A percentile compares a stretch with the other conserved stretches of the same genome.
Evolutionary conservation across 2,797 vertebrate species (phyloP).

Genomic region (Balearica regulorum): DNA sequence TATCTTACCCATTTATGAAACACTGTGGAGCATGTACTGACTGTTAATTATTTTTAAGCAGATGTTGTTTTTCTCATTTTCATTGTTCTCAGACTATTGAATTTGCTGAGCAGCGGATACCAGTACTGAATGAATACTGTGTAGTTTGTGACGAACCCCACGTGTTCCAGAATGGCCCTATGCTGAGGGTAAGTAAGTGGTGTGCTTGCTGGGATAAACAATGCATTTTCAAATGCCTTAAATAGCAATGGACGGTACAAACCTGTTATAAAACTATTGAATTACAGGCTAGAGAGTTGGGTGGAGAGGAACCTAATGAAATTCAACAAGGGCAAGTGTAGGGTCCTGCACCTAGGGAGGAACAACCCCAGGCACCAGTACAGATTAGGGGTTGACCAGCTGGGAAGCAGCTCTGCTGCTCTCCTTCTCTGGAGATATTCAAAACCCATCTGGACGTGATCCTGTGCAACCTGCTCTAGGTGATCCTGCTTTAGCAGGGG

Average conservation of each 20-base stretch:
- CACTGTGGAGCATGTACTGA: not conserved
- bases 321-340: too few relatives aligned
- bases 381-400: too few relatives aligned
- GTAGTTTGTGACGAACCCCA: constrained; percentile 91
- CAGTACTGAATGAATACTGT: constrained; percentile 89
- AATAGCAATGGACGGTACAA: not conserved
- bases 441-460: too few relatives aligned
- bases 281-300: not conserved
- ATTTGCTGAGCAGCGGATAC: constrained; percentile 89
- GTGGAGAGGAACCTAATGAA: too few relatives aligned
- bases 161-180: constrained; percentile 90
- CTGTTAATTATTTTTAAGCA: constrained; percentile 30
- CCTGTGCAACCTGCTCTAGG: too few relatives aligned
- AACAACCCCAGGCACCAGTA: too few relatives aligned
- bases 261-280: not conserved
- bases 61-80: constrained; percentile 48
- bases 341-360: too few relatives aligned
- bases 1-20: not conserved
- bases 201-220: not conserved
- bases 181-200: constrained; percentile 88
- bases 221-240: not conserved
- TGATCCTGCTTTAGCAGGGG: too few relatives aligned
- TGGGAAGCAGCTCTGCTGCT: too few relatives aligned
- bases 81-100: constrained; percentile 81
- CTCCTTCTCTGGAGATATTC: too few relatives aligned